phyloP scores from a whole-genome alignment of 2,888 invertebrate genomes.

The Cantharis nigra region DNA sequence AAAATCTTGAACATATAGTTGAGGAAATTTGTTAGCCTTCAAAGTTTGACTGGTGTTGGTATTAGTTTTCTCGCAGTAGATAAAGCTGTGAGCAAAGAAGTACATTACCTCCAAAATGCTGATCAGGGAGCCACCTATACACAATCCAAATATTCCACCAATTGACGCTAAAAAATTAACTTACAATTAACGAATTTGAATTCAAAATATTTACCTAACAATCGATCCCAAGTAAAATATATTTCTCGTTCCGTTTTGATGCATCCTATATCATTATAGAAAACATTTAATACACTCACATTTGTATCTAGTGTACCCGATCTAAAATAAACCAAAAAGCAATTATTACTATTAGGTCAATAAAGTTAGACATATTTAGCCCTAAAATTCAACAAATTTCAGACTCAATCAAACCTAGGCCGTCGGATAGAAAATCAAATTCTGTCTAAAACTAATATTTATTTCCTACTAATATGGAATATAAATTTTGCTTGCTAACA shows the following conservation, averaged over 20 bases:
- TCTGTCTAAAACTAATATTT: too few relatives aligned
- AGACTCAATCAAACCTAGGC: not conserved
- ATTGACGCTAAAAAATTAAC: not conserved
- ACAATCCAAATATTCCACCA: not conserved
- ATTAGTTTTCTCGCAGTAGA: not conserved
- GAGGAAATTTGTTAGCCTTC: not conserved
- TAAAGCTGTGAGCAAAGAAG: not conserved
- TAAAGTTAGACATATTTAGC: not conserved
- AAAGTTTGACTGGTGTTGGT: not conserved
- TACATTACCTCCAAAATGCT: not conserved
- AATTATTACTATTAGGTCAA: not conserved
- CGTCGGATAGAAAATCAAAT: too few relatives aligned
- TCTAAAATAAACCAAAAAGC: not conserved
- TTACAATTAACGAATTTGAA: not conserved
- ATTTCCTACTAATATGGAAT: too few relatives aligned
- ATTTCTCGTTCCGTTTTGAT: not conserved
- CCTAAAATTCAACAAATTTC: not conserved
- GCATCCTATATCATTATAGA: not conserved
- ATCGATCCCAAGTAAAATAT: not conserved
- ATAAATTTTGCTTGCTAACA: too few relatives aligned
- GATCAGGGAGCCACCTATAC: not conserved
- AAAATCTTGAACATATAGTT: not conserved
- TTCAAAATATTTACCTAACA: not conserved
- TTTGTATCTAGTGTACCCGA: not conserved
- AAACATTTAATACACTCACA: not conserved